Evolutionary conservation across 2,113 vertebrate genomes (phyloP), one percentile per base, ranked within the genome.

Genomic region (Macrotis lagotis): DNA sequence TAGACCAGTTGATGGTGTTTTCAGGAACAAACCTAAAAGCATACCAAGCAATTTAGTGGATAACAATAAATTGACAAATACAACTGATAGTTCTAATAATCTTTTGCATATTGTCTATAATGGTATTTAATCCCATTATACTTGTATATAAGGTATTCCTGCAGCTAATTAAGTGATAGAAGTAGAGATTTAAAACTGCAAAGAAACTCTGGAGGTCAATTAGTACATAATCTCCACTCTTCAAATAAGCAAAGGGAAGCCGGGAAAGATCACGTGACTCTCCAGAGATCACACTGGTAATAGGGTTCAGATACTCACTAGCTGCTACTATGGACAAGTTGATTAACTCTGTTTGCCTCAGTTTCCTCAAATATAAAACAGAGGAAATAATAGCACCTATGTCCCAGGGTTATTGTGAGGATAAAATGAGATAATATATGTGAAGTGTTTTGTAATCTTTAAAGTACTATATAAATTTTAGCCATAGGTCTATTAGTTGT

Each of bases 1-100:
- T 93, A 51, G 25, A 92, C 89, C 91, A 95, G 50, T 51, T 47
- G 7, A 44, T 74, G 59, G 8, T 94, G 37, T 93, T 50, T 94
- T 44, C 66, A 44, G 44, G 37, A 74, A n/a, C 37, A 74, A 74
- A 74, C 37, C 66, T 31, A 59, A 59, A 59, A 31, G 26, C 28
- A 31, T 12, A 31, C 10, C 3, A 74, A 44, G 37, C 66, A 19
- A 74, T n/a, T n/a, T 16, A 74, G n/a, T 74, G 37, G 4, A 37
- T 74, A 44, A 74, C 37, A 74, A n/a, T n/a, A 37, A 6, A 5
- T 74, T 74, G 66, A 19, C 14, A 74, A 44, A 22, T 19, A 74
- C 66, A 74, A 74, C 12, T 37, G 31, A 66, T 4, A 12, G 19
- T 66, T 28, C 31, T 66, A 14, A 66, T 16, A 66, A 22, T 74